Base-by-base conservation (phyloP, 1,140 invertebrate species). In the Camponotus floridanus region DNA sequence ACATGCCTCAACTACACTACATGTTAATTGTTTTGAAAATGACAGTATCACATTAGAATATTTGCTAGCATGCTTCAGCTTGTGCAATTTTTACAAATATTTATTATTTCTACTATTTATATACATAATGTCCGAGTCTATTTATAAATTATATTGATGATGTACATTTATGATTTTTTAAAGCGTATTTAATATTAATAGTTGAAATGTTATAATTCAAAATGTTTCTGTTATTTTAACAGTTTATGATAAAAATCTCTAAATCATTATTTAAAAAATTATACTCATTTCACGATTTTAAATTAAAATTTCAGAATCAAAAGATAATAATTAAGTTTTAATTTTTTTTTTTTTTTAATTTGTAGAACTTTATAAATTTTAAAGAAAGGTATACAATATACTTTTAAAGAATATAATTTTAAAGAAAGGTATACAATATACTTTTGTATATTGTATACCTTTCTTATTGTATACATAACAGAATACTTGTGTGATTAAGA, bases 41-140 rank as follows among this genome's bases (percentile, higher is more conserved):
- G 51, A 48, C 62, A 9, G 48, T 83, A 59, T 2, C 31, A 76
- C 2, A 7, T 61, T 36, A 64, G 76, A 86, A 85, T 55, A 80
- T 85, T 36, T 67, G 92, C 92, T 92, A 92, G 92, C 73, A 87
- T 92, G 92, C 92, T 92, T 92, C 21, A 81, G 92, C 92, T 92
- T 92, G 90, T 87, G 92, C 92, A 87, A 61, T 80, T 86, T 57
- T 48, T 39, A 55, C 6, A 7, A 65, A 57, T 48, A 3, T 26
- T 15, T 3, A 11, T 71, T 1, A n/a, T 71, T n/a, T 70, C 45
- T 61, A 57, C 31, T 64, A 39, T 8, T 42, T 45, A 4, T 1
- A 55, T 70, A 6, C 48, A 18, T 55, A 57, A 71, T 1, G 18
- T 62, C 26, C 33, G 0, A 42, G 26, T 3, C 15, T 70, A 57